Percentiles rank a stretch among this genome's conserved stretches.
phyloP scores from a whole-genome alignment of 92 coral and sea anemone species.

The Diadumene lineata region DNA sequence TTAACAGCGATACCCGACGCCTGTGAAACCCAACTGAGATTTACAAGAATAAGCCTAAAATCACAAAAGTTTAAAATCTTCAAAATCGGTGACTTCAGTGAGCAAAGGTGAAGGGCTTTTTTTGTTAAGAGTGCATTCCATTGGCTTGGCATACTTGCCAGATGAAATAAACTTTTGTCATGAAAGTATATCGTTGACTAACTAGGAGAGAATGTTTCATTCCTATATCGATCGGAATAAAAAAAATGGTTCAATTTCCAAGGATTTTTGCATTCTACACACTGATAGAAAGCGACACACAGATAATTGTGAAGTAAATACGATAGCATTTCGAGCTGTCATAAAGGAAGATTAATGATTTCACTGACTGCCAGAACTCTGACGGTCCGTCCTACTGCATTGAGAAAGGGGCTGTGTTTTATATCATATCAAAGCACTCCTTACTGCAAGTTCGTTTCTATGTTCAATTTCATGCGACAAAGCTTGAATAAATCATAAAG shows the following conservation, averaged over 20 bases:
- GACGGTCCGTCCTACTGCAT: constrained; percentile 25
- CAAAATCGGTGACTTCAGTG: constrained; percentile 19
- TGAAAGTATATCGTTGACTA: not conserved
- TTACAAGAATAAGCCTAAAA: constrained; percentile 21
- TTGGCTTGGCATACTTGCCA: constrained; percentile 3
- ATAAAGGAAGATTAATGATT: constrained; percentile 79
- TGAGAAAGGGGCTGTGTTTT: constrained; percentile 4
- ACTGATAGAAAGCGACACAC: constrained; percentile 21
- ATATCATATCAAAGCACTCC: not conserved
- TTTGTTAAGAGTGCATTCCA: constrained; percentile 10
- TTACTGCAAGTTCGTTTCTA: not conserved
- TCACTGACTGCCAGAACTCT: constrained; percentile 36
- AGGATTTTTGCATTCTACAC: not conserved
- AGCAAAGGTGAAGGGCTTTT: constrained; percentile 43
- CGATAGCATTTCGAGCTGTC: constrained; percentile 74
- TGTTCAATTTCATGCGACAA: not conserved
- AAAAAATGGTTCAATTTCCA: not conserved
- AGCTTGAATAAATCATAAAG: not conserved
- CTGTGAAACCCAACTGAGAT: constrained; percentile 39
- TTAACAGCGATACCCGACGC: constrained; percentile 32
- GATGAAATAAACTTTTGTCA: not conserved
- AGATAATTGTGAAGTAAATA: constrained; percentile 82
- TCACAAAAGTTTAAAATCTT: not conserved
- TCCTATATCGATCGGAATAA: not conserved
- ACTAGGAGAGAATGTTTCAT: not conserved